These are phyloP conservation scores for Lasioglossum pauxillum DNA, from an alignment of 2,888 invertebrate genomes.

Conservation along the genomic window DNA sequence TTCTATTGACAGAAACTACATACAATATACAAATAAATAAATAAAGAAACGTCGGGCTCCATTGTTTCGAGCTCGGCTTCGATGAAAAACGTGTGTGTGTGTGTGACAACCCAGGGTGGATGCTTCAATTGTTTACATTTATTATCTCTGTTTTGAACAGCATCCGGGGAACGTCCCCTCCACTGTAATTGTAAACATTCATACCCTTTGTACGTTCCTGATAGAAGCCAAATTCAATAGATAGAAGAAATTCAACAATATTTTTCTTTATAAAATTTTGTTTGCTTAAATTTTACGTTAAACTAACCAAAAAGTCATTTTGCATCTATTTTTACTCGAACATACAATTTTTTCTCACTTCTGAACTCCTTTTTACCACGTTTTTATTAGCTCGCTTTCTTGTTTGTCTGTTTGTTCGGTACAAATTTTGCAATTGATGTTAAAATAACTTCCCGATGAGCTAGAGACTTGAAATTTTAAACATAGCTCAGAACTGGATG, in stretches of 20 bases:
- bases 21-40: background rate
- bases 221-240: background rate
- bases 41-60: background rate
- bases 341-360: too few species aligned
- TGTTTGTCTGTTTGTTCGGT: too few species aligned
- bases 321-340: too few species aligned
- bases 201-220: background rate
- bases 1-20: background rate
- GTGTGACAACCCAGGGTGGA: background rate
- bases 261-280: background rate
- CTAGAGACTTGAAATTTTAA: too few species aligned
- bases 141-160: background rate
- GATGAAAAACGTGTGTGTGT: background rate
- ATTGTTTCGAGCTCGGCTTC: background rate
- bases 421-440: too few species aligned
- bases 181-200: background rate
- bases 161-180: background rate
- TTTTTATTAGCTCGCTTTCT: too few species aligned
- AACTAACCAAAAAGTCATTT: too few species aligned
- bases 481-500: too few species aligned
- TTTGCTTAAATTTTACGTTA: too few species aligned
- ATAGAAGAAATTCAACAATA: background rate
- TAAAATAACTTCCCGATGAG: too few species aligned
- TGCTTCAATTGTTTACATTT: background rate
- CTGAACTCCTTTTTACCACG: too few species aligned